phyloP scores from a whole-genome alignment of 2,797 vertebrate genomes.

The Platalea minor region DNA sequence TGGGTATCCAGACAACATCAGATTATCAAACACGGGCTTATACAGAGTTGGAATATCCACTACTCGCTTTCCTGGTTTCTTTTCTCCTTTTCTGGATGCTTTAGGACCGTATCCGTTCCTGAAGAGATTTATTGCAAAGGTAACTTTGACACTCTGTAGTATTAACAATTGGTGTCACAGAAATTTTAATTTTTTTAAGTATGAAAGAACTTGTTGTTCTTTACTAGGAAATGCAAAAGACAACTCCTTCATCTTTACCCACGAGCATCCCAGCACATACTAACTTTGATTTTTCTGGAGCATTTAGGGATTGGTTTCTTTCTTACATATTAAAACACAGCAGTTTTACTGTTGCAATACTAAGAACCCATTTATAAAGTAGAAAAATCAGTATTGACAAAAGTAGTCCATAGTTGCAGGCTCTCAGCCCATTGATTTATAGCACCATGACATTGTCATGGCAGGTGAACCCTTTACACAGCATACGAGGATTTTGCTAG shows the following conservation, averaged over 20 bases:
- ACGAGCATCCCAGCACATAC: background rate
- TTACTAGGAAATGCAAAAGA: background rate
- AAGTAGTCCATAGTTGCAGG: background rate
- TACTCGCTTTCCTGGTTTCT: conserved; percentile 58
- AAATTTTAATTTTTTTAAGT: background rate
- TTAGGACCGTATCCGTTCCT: conserved; percentile 75
- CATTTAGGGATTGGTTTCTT: background rate
- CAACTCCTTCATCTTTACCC: background rate
- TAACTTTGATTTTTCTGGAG: background rate
- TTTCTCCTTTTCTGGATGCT: conserved; percentile 77
- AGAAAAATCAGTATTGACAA: background rate
- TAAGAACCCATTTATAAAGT: background rate
- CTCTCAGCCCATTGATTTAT: background rate
- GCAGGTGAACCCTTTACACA: background rate
- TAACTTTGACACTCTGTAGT: background rate
- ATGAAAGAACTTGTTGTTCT: background rate
- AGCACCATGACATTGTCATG: background rate
- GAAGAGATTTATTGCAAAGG: conserved; percentile 79
- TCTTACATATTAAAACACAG: background rate
- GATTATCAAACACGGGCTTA: conserved; percentile 69
- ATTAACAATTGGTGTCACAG: background rate
- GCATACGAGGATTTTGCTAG: background rate
- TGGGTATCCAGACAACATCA: conserved; percentile 82
- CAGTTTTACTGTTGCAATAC: background rate
- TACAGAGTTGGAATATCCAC: conserved; percentile 78